Percentiles rank a stretch among this genome's conserved stretches.
These are phyloP conservation scores for Chrysolina americana DNA, from an alignment of 2,888 invertebrate genomes.

Conservation along the genomic window DNA sequence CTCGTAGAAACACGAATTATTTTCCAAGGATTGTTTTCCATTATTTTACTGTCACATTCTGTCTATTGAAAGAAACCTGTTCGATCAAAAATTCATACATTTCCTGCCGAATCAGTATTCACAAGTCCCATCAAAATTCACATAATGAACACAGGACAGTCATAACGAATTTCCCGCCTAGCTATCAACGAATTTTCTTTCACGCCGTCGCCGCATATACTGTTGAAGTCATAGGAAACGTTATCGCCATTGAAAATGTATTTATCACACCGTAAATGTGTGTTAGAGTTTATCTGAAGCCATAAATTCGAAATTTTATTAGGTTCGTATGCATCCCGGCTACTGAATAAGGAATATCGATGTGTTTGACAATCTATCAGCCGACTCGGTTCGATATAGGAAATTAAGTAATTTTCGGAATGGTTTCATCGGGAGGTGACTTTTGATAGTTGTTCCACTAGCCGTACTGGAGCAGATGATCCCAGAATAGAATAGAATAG, in stretches of 20 bases:
- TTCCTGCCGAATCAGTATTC: background rate
- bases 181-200: conserved; percentile 20
- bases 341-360: conserved; percentile 23
- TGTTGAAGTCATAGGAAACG: conserved; percentile 13
- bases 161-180: background rate
- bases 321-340: conserved; percentile 6
- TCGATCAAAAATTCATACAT: background rate
- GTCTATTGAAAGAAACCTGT: too few species aligned
- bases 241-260: conserved; percentile 25
- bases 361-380: conserved; percentile 19
- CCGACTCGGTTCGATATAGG: background rate
- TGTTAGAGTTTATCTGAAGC: conserved; percentile 27
- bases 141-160: background rate
- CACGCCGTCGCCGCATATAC: background rate
- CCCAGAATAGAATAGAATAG: too few species aligned
- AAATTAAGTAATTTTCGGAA: conserved; percentile 5
- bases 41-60: too few species aligned
- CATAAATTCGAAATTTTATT: conserved; percentile 32
- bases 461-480: background rate
- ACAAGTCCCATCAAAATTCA: background rate
- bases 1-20: too few species aligned
- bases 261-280: conserved; percentile 30
- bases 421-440: background rate
- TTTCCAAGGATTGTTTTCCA: too few species aligned
- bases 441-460: background rate